A percentile compares a stretch with the other conserved stretches of the same genome.
Evolutionary conservation across 2,113 vertebrate species (phyloP).

Genomic region (Lycaon pictus): DNA sequence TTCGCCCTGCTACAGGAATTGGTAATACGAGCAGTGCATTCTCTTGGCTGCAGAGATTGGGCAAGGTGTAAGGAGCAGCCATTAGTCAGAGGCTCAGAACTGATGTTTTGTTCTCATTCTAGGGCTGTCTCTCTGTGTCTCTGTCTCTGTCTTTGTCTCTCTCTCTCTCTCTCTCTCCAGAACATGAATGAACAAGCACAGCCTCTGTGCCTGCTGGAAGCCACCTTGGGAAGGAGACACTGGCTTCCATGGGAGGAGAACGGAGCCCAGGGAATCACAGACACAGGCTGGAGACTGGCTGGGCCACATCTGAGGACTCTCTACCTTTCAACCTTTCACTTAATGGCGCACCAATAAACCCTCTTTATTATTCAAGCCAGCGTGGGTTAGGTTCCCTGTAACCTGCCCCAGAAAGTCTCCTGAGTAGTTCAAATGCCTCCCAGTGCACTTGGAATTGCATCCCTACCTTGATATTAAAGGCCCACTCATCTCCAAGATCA

Average conservation of each 20-base stretch:
- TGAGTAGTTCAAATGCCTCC: conserved; percentile 50
- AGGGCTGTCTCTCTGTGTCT: neutral
- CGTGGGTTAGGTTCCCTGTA: neutral
- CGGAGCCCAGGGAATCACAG: neutral
- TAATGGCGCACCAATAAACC: conserved; percentile 35
- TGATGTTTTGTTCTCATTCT: neutral
- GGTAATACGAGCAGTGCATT: neutral
- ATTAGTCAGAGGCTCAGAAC: neutral
- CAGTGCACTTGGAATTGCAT: neutral
- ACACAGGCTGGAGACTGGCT: neutral
- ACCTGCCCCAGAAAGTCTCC: conserved; percentile 55
- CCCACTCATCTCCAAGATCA: conserved; percentile 19
- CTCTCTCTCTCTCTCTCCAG: neutral
- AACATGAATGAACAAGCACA: neutral
- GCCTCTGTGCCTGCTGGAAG: neutral
- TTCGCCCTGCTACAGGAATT: neutral
- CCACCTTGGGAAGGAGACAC: fast-evolving
- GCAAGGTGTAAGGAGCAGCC: neutral
- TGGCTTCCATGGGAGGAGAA: neutral
- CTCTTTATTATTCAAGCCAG: conserved; percentile 37
- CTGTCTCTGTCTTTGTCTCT: neutral
- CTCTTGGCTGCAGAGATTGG: neutral
- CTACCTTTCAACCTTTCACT: conserved; percentile 24
- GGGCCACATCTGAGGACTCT: conserved; percentile 23
- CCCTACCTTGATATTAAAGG: conserved; percentile 55